Conservation (phyloP, 2,113 vertebrate genomes). For the Pteronura brasiliensis region DNA sequence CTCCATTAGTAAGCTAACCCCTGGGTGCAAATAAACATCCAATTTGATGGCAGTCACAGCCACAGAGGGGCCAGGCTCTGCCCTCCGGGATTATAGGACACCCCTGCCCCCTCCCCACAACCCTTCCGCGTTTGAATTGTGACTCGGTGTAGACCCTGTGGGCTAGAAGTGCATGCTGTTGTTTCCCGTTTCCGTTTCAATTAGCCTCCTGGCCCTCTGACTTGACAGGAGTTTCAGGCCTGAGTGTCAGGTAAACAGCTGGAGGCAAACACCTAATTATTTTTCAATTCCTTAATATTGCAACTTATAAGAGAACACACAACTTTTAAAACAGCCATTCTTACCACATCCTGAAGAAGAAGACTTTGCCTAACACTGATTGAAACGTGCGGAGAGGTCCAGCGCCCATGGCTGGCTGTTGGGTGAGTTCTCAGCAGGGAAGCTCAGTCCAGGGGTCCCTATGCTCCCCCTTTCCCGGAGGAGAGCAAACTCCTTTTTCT, state of each 20-base stretch:
- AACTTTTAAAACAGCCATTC: background rate
- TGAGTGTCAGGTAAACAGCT: background rate
- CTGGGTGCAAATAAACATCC: background rate
- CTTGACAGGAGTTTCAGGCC: background rate
- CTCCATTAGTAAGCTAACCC: background rate
- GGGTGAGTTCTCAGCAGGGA: fast-evolving
- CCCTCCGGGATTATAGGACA: background rate
- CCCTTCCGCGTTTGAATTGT: background rate
- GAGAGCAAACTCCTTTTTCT: background rate
- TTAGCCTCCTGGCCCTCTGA: background rate
- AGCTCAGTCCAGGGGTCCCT: too few relatives aligned
- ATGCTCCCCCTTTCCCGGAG: background rate
- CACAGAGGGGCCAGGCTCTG: background rate
- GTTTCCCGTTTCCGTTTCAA: background rate
- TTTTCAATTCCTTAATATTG: background rate
- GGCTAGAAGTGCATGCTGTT: background rate
- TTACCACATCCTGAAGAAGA: background rate
- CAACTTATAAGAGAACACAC: background rate
- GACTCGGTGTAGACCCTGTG: background rate
- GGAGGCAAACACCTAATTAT: background rate
- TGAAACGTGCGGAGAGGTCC: background rate
- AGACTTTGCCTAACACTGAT: background rate
- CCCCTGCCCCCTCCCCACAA: background rate
- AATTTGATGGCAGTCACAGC: background rate
- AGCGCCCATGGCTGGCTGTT: background rate